phyloP scores from a whole-genome alignment of 2,113 vertebrate species.

The Phaethon lepturus region DNA sequence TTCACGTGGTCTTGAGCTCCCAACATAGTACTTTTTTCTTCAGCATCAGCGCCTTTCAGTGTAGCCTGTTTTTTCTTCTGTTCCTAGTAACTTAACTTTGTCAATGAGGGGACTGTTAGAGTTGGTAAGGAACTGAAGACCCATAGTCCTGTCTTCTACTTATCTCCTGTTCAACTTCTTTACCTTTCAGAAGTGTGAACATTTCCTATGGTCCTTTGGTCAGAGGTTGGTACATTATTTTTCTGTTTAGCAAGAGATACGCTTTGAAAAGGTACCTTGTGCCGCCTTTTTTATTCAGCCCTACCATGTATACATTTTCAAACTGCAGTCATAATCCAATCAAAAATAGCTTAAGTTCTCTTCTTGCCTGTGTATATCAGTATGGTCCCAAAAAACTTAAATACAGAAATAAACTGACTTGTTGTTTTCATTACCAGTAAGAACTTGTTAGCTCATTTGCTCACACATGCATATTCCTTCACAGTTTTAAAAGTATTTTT shows the following conservation, averaged over 20 bases:
- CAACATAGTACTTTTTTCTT: background rate
- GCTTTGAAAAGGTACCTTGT: background rate
- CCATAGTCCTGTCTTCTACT: background rate
- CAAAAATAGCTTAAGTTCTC: background rate
- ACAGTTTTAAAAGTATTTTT: background rate
- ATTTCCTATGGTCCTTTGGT: background rate
- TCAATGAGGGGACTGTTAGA: background rate
- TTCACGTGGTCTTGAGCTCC: background rate
- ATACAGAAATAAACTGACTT: background rate
- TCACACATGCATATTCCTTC: background rate
- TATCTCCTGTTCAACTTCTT: background rate
- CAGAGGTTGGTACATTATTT: background rate
- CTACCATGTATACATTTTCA: background rate
- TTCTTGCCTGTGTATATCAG: background rate
- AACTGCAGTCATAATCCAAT: background rate
- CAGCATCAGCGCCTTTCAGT: background rate
- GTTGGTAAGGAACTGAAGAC: background rate
- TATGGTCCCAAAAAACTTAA: background rate
- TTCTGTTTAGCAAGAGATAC: background rate
- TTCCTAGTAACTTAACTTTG: background rate
- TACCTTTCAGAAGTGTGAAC: background rate
- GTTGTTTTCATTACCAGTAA: background rate
- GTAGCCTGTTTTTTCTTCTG: background rate
- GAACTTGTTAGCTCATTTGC: background rate
- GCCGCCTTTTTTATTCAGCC: background rate